A percentile compares a stretch with the other conserved stretches of the same genome.
phyloP scores from a whole-genome alignment of 2,888 invertebrate species.

The Beris morrisii region DNA sequence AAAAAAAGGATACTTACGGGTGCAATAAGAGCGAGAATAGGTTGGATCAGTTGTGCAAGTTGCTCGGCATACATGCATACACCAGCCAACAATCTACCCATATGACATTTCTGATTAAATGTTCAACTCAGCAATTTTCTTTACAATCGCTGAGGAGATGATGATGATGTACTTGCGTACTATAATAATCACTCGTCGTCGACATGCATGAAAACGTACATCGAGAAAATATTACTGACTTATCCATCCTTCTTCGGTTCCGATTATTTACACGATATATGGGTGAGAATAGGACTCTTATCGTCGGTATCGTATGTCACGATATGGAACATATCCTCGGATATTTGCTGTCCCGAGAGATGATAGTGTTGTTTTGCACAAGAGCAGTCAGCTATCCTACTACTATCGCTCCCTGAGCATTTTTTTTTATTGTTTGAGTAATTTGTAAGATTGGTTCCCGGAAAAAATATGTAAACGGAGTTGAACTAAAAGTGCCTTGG shows the following conservation, averaged over 20 bases:
- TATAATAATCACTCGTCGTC: slow-evolving; percentile 17
- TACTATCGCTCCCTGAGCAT: slow-evolving; percentile 31
- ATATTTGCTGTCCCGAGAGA: neutral
- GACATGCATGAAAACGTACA: too few relatives aligned
- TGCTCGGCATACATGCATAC: neutral
- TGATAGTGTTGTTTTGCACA: neutral
- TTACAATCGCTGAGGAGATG: slow-evolving; percentile 27
- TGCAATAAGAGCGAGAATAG: too few relatives aligned
- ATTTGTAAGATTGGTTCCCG: slow-evolving; percentile 40
- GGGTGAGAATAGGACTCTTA: neutral
- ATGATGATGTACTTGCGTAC: slow-evolving; percentile 31
- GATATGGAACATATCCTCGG: neutral
- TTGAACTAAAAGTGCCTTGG: slow-evolving; percentile 31
- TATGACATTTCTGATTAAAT: slow-evolving; percentile 36
- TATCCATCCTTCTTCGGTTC: too few relatives aligned
- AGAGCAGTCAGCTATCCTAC: slow-evolving; percentile 9
- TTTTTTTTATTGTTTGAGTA: slow-evolving; percentile 40
- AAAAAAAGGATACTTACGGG: slow-evolving; percentile 21
- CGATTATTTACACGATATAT: too few relatives aligned
- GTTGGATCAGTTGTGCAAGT: neutral
- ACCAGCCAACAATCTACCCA: neutral
- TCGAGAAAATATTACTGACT: too few relatives aligned
- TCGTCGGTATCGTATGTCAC: neutral
- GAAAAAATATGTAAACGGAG: slow-evolving; percentile 34
- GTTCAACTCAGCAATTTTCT: slow-evolving; percentile 36